Percentiles rank a stretch among this genome's conserved stretches.
phyloP scores from a whole-genome alignment of 2,888 invertebrate species.

The Adela reaumurella region DNA sequence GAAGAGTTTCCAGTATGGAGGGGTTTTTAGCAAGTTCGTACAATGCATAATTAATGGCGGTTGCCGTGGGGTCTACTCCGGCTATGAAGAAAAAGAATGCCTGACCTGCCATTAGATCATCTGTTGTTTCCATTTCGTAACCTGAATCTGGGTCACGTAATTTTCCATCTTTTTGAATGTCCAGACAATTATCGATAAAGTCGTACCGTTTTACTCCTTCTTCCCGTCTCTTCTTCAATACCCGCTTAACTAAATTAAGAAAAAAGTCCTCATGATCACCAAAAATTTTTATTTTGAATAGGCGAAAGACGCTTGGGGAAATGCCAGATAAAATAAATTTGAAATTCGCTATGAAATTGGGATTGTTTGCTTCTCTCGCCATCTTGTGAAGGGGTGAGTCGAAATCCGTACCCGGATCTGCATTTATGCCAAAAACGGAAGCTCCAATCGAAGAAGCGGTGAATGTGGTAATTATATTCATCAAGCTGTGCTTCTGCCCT shows the following conservation, averaged over 20 bases:
- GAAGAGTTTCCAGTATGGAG: slow-evolving; percentile 22
- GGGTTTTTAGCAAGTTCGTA: slow-evolving; percentile 28
- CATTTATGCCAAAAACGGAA: slow-evolving; percentile 36
- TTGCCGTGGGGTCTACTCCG: slow-evolving; percentile 34
- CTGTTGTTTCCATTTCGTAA: slow-evolving; percentile 25
- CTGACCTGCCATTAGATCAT: slow-evolving; percentile 35
- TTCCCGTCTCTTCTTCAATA: slow-evolving; percentile 22
- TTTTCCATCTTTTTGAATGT: slow-evolving; percentile 24
- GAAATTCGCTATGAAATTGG: slow-evolving; percentile 16
- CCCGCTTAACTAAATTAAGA: slow-evolving; percentile 25
- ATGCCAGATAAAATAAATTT: slow-evolving; percentile 18
- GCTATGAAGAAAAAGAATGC: slow-evolving; percentile 42
- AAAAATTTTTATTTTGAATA: slow-evolving; percentile 22
- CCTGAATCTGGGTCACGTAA: slow-evolving; percentile 23
- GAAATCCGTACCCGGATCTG: slow-evolving; percentile 20
- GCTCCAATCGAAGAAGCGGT: slow-evolving; percentile 27
- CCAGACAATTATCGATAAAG: slow-evolving; percentile 29
- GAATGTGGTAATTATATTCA: slow-evolving; percentile 17
- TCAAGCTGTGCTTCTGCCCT: neutral
- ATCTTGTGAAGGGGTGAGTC: slow-evolving; percentile 28
- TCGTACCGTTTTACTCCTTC: slow-evolving; percentile 25
- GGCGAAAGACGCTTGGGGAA: slow-evolving; percentile 21
- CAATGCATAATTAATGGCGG: slow-evolving; percentile 22
- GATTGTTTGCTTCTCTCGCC: slow-evolving; percentile 15
- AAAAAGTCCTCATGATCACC: slow-evolving; percentile 25